Evolutionary conservation across 1,140 invertebrate species (phyloP), one percentile per base, ranked within the genome.

Genomic region (Ctenoplectra terminalis): DNA sequence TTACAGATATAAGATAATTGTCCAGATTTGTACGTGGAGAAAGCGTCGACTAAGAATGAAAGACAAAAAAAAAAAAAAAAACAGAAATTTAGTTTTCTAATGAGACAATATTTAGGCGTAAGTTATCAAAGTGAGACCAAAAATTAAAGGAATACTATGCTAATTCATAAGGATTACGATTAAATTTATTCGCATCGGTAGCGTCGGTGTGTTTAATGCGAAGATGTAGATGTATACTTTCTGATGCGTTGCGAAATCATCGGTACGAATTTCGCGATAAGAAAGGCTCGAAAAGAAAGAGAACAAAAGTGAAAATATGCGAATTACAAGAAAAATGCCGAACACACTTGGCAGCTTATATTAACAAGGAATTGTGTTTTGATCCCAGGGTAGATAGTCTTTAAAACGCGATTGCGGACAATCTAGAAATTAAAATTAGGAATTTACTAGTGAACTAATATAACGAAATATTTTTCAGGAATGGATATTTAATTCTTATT

Each of bases 21-120:
- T 70, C 20, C 37, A 37, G 34, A 61, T 70, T 70, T 56, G n/a
- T 40, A 60, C 64, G 54, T 9, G 40, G 17, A 31, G 31, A 29
- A 52, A 54, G 23, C 34, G 37, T 67, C 50, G 52, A 70, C 29
- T 70, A 40, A 79, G 67, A 48, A 40, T 26, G 50, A 86, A 69
- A 40, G 34, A 83, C 69, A 40, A 43, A n/a, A 40, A 83, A 60
- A 58, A 58, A 54, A 48, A 15, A 71, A 70, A 73, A 81, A 82
- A 52, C 46, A 73, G 26, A 80, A 88, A 86, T 88, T 88, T 87
- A 87, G 83, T 90, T 90, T 89, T 90, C 54, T 85, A 90, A 90
- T 70, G 85, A 92, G 92, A 93, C 91, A 93, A 93, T 93, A 93
- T 92, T 88, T 92, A 92, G 91, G 87, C 85, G 70, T 93, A 92